Percentiles rank a stretch among this genome's conserved stretches.
These are phyloP conservation scores for Nemotelus nigrinus DNA, from an alignment of 2,888 invertebrate genomes.

Conservation along the genomic window DNA sequence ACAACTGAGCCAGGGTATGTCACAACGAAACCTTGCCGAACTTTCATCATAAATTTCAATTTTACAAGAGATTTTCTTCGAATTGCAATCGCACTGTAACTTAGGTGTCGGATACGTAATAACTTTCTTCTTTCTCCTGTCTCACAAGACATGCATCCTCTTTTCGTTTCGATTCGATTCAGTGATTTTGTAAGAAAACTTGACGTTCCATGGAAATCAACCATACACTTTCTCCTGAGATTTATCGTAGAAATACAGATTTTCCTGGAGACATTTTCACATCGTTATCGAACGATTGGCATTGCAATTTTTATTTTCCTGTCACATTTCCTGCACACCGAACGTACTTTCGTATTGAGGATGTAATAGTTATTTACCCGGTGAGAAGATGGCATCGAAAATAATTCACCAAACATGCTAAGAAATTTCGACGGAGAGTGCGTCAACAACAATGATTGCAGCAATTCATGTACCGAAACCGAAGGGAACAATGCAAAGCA, in stretches of 20 bases:
- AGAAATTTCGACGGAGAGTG: constrained; percentile 31
- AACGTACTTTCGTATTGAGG: background rate
- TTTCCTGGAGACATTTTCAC: constrained; percentile 34
- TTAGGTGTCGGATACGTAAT: constrained; percentile 3
- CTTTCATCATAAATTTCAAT: constrained; percentile 42
- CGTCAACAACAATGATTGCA: constrained; percentile 13
- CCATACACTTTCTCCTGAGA: constrained; percentile 4
- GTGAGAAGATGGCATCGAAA: background rate
- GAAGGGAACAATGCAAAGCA: constrained; percentile 41
- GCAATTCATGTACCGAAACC: background rate
- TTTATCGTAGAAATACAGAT: background rate
- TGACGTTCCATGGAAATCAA: constrained; percentile 4
- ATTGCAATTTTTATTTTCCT: constrained; percentile 41
- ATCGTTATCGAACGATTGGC: constrained; percentile 39
- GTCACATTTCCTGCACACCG: constrained; percentile 13
- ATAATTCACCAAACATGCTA: constrained; percentile 13
- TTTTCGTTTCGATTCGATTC: constrained; percentile 38
- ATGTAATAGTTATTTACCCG: background rate
- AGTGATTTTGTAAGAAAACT: constrained; percentile 28
- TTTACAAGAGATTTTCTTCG: constrained; percentile 36
- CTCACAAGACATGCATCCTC: background rate
- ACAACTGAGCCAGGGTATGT: constrained; percentile 34
- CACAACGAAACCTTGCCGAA: constrained; percentile 27
- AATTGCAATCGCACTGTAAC: background rate
- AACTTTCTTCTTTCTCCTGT: constrained; percentile 14